A percentile compares a stretch with the other conserved stretches of the same genome.
Evolutionary conservation across 2,888 invertebrate genomes (phyloP).

Genomic region (Drosophila anceps): DNA sequence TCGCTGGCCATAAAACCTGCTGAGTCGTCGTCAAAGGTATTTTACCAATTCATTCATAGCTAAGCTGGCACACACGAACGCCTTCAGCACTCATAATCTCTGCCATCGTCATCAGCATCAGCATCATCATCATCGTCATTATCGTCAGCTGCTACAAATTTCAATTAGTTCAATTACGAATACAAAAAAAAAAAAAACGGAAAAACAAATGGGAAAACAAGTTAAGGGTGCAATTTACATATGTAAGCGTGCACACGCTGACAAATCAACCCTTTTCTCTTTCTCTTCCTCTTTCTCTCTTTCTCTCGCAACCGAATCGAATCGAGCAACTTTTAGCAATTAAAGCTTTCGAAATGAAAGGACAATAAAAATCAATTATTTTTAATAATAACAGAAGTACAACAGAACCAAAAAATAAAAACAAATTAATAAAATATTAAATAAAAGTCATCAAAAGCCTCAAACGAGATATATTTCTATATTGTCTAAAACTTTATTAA

Average conservation of each 20-base stretch:
- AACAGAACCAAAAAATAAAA: background rate
- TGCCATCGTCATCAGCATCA: constrained; percentile 6
- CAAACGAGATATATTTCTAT: background rate
- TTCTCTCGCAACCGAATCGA: constrained; percentile 25
- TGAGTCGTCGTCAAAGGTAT: constrained; percentile 12
- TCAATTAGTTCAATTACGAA: constrained; percentile 74
- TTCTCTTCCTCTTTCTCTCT: background rate
- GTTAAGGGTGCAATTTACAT: constrained; percentile 27
- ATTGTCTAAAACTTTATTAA: background rate
- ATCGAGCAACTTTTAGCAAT: constrained; percentile 62
- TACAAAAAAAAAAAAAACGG: constrained; percentile 18
- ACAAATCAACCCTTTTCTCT: constrained; percentile 44
- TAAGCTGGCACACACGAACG: constrained; percentile 30
- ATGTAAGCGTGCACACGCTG: constrained; percentile 17
- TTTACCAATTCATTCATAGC: constrained; percentile 33
- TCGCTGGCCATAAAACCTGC: constrained; percentile 7
- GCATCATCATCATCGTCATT: constrained; percentile 3
- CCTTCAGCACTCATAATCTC: constrained; percentile 18
- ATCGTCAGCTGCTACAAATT: constrained; percentile 31
- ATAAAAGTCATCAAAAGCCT: background rate
- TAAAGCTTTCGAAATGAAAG: constrained; percentile 68
- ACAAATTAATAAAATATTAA: background rate
- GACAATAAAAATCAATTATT: constrained; percentile 81
- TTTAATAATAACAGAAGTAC: constrained; percentile 55
- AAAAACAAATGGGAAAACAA: background rate